Evolutionary conservation across 1,140 invertebrate genomes (phyloP).

Genomic region (Aphelenchoides avenae): DNA sequence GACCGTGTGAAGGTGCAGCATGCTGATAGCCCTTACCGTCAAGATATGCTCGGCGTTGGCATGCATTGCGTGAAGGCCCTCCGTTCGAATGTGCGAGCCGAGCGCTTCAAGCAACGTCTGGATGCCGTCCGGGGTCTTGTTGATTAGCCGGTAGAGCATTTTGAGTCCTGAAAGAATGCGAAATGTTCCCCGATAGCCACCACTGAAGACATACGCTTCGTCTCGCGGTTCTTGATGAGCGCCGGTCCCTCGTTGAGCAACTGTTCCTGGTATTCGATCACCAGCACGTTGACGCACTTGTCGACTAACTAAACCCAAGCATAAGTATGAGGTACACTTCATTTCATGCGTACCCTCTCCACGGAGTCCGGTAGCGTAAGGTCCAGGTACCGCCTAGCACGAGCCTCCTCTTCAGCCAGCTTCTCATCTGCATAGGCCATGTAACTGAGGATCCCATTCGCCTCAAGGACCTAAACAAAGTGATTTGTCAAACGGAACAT

Average conservation of each 20-base stretch:
- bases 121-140: slow-evolving; percentile 86
- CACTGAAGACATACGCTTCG: slow-evolving; percentile 74
- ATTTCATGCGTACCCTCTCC: slow-evolving; percentile 5
- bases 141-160: slow-evolving; percentile 88
- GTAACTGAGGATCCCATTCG: slow-evolving; percentile 89
- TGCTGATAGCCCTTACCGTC: no score
- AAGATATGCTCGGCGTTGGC: slow-evolving; percentile 91
- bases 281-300: slow-evolving; percentile 79
- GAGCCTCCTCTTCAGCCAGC: slow-evolving; percentile 85
- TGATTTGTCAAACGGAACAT: neutral
- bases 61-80: slow-evolving; percentile 93
- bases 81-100: slow-evolving; percentile 84
- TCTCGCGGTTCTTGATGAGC: slow-evolving; percentile 89
- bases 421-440: slow-evolving; percentile 94
- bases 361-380: slow-evolving; percentile 73
- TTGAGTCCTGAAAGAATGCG: slow-evolving; percentile 70
- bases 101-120: slow-evolving; percentile 83
- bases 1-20: no score
- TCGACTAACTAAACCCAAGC: slow-evolving; percentile 26
- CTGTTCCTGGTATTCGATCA: slow-evolving; percentile 81
- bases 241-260: slow-evolving; percentile 87
- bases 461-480: slow-evolving; percentile 66
- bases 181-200: no score
- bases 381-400: slow-evolving; percentile 88
- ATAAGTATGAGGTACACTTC: slow-evolving; percentile 10